These are phyloP conservation scores for Tyto alba DNA, from an alignment of 2,113 vertebrate genomes.

Conservation along the genomic window DNA sequence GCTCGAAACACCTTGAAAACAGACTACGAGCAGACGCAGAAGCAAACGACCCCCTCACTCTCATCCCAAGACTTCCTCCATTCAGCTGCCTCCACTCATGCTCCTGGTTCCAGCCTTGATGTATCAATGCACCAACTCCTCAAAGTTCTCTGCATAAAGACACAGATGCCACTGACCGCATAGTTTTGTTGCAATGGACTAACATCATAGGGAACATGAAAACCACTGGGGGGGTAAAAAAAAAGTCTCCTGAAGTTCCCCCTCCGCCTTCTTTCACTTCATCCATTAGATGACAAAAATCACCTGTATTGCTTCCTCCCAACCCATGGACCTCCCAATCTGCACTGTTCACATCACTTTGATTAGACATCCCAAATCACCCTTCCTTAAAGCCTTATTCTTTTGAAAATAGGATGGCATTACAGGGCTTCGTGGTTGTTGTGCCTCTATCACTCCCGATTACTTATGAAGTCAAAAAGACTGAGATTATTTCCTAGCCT, in stretches of 20 bases:
- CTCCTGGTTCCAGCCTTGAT: neutral
- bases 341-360: neutral
- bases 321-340: neutral
- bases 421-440: neutral
- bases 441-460: neutral
- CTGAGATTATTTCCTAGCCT: neutral
- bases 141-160: neutral
- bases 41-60: neutral
- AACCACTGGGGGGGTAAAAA: neutral
- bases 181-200: neutral
- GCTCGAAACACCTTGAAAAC: neutral
- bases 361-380: neutral
- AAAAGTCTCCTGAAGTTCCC: neutral
- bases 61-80: neutral
- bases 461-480: neutral
- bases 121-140: neutral
- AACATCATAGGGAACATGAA: neutral
- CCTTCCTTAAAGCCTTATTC: neutral
- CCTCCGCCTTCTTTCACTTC: neutral
- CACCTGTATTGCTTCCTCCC: neutral
- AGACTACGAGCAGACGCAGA: neutral
- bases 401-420: neutral
- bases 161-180: neutral
- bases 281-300: neutral
- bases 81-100: neutral